These are phyloP conservation scores for Orthonyx spaldingii DNA, from an alignment of 2,113 vertebrate species.

Conservation along the genomic window DNA sequence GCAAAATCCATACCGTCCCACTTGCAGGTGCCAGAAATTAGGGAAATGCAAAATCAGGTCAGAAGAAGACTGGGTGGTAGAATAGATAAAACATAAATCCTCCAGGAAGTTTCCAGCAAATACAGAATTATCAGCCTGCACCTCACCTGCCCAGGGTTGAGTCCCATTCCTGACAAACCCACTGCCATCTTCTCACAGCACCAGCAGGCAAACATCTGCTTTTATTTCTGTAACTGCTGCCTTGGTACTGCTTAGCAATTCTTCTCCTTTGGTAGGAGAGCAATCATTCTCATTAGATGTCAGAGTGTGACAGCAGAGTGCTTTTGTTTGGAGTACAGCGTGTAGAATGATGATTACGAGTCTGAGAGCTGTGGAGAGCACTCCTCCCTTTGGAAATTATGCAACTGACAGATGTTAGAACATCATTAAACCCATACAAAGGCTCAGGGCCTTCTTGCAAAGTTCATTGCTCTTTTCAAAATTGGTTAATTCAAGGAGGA, in stretches of 20 bases:
- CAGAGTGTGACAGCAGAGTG: neutral
- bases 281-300: slow-evolving; percentile 22
- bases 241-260: slow-evolving; percentile 23
- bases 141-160: neutral
- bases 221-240: neutral
- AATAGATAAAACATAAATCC: neutral
- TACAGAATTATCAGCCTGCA: neutral
- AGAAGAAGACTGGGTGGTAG: neutral
- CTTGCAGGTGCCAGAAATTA: neutral
- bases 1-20: neutral
- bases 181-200: neutral
- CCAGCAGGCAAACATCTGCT: neutral
- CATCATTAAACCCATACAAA: neutral
- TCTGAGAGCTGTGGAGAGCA: neutral
- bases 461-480: neutral
- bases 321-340: neutral
- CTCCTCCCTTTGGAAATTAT: neutral
- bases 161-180: neutral
- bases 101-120: neutral
- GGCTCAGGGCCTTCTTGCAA: neutral
- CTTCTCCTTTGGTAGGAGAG: neutral
- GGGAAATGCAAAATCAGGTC: neutral
- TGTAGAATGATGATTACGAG: neutral
- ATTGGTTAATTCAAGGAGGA: neutral
- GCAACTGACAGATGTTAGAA: neutral